phyloP scores from a whole-genome alignment of 2,113 vertebrate species.

The Calyptommatus sinebrachiatus region DNA sequence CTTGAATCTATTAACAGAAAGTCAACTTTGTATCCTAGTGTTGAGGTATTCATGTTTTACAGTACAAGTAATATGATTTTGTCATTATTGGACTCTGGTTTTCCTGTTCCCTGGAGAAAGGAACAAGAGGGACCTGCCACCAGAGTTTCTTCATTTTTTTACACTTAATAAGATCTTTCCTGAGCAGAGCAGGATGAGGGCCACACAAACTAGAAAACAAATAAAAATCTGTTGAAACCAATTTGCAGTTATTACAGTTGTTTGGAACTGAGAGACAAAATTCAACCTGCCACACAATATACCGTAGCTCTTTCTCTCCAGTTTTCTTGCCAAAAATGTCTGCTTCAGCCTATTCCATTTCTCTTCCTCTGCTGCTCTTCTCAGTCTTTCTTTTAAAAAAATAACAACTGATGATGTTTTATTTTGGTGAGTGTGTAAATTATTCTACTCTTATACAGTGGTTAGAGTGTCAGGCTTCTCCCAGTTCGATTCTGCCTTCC shows the following conservation, averaged over 20 bases:
- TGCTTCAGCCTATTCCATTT: neutral
- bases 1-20: neutral
- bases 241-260: constrained; percentile 21
- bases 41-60: neutral
- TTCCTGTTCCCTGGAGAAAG: neutral
- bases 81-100: neutral
- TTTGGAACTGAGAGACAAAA: neutral
- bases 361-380: neutral
- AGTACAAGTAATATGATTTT: neutral
- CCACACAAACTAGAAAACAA: too few relatives aligned
- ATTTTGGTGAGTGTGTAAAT: too few relatives aligned
- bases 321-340: neutral
- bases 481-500: too few relatives aligned
- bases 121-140: too few relatives aligned
- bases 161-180: too few relatives aligned
- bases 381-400: too few relatives aligned
- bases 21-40: too few relatives aligned
- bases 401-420: too few relatives aligned
- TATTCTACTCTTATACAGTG: too few relatives aligned
- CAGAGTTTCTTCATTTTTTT: too few relatives aligned
- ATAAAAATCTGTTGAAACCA: neutral
- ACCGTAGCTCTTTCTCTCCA: neutral
- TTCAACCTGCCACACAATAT: neutral
- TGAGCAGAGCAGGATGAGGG: too few relatives aligned
- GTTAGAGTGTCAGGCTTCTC: too few relatives aligned